Conservation (phyloP, 2,797 vertebrate genomes). For the Muscicapa comitata region DNA sequence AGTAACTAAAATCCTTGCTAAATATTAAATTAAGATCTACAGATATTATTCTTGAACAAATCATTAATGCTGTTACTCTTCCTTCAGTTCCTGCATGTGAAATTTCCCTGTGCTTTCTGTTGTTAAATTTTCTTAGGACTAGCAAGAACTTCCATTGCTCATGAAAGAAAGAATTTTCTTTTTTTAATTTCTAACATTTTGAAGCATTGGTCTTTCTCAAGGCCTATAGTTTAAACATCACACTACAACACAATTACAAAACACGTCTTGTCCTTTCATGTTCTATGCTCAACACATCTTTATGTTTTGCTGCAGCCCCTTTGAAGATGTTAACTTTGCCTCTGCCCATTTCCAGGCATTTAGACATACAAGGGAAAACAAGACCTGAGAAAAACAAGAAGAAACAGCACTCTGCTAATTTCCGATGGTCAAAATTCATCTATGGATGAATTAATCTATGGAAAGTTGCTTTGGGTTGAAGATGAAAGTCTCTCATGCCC, state of each 20-base stretch:
- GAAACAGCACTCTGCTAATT: not conserved
- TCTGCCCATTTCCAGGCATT: not conserved
- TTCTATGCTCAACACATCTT: accelerated
- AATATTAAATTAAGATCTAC: not conserved
- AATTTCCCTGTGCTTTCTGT: not conserved
- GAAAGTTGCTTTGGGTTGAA: not conserved
- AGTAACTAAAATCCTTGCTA: not conserved
- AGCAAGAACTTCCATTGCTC: not conserved
- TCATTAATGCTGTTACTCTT: not conserved
- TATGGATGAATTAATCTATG: not conserved
- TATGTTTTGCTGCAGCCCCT: not conserved
- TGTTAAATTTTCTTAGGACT: not conserved
- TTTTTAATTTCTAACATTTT: not conserved
- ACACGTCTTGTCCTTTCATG: not conserved
- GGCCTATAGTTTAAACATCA: not conserved
- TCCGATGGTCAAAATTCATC: not conserved
- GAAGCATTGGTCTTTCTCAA: not conserved
- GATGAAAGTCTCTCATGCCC: accelerated
- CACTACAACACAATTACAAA: not conserved
- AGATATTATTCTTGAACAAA: not conserved
- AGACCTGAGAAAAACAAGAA: not conserved
- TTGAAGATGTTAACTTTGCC: not conserved
- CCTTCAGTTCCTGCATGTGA: not conserved
- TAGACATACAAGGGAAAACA: not conserved
- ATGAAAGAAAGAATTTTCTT: not conserved